phyloP scores from a whole-genome alignment of 2,113 vertebrate species.

The Gracilinanus agilis region DNA sequence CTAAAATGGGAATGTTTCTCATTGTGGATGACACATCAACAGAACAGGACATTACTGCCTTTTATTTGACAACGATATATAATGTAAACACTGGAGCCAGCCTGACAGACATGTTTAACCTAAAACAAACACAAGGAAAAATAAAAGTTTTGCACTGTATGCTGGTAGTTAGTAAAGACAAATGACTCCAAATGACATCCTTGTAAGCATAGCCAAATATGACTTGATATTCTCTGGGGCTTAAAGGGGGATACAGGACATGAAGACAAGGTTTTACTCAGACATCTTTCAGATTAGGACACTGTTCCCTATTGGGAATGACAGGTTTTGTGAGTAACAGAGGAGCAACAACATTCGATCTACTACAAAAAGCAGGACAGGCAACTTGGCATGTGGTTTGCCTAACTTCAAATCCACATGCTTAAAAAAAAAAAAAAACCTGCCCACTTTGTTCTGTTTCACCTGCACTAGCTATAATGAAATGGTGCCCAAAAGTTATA shows the following conservation, averaged over 20 bases:
- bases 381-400: constrained; percentile 26
- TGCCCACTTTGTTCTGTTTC: constrained; percentile 26
- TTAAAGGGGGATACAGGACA: constrained; percentile 82
- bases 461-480: constrained; percentile 35
- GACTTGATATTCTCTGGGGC: constrained; percentile 81
- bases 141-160: constrained; percentile 59
- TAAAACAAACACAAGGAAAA: constrained; percentile 52
- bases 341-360: constrained; percentile 50
- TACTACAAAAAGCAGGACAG: constrained; percentile 64
- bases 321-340: constrained; percentile 62
- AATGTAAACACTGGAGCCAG: constrained; percentile 23
- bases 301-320: constrained; percentile 74
- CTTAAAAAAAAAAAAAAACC: not conserved
- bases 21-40: constrained; percentile 54
- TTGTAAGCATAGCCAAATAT: constrained; percentile 83
- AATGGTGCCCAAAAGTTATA: constrained; percentile 62
- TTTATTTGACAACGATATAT: constrained; percentile 14
- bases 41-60: constrained; percentile 8
- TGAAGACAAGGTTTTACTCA: constrained; percentile 78
- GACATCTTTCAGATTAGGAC: constrained; percentile 70
- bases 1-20: constrained; percentile 62
- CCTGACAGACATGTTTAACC: constrained; percentile 44
- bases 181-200: constrained; percentile 76
- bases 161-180: constrained; percentile 59
- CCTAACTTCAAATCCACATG: constrained; percentile 4